Conservation (phyloP, 2,888 invertebrate species). For the Odontocolon sp. region DNA sequence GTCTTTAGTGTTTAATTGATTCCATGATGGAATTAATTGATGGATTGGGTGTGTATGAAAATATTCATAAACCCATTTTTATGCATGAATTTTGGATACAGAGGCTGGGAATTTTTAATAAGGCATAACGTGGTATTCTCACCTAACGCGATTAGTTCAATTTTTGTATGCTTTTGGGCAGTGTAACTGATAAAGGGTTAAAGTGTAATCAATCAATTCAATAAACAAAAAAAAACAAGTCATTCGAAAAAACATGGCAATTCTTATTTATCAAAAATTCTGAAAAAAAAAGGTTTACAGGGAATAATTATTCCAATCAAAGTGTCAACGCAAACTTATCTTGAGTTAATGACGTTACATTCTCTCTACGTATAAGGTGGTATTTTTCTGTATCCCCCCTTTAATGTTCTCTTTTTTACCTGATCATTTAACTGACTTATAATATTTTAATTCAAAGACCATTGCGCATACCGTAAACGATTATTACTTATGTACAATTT, state of each 20-base stretch:
- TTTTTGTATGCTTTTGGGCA: too few relatives aligned
- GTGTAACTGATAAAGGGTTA: too few relatives aligned
- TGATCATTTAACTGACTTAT: slow-evolving; percentile 7
- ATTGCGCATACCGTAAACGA: background rate
- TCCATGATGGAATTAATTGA: too few relatives aligned
- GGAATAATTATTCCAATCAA: slow-evolving; percentile 23
- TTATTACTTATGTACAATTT: slow-evolving; percentile 27
- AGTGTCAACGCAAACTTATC: too few relatives aligned
- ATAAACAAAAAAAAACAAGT: slow-evolving; percentile 7
- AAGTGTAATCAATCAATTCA: slow-evolving; percentile 21
- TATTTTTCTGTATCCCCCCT: slow-evolving; percentile 1
- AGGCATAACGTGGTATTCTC: too few relatives aligned
- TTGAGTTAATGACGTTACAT: slow-evolving; percentile 8
- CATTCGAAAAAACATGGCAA: slow-evolving; percentile 67
- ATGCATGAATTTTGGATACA: too few relatives aligned
- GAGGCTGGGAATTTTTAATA: too few relatives aligned
- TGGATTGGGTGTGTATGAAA: too few relatives aligned
- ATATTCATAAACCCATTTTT: too few relatives aligned
- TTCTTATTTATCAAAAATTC: slow-evolving; percentile 74
- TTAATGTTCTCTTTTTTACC: slow-evolving; percentile 1
- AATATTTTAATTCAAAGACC: slow-evolving; percentile 3
- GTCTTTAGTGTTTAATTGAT: too few relatives aligned
- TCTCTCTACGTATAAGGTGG: slow-evolving; percentile 14
- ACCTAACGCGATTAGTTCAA: too few relatives aligned
- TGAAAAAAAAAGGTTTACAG: slow-evolving; percentile 63